Conservation (phyloP, 1,140 invertebrate genomes). For the Ridgeia piscesae region DNA sequence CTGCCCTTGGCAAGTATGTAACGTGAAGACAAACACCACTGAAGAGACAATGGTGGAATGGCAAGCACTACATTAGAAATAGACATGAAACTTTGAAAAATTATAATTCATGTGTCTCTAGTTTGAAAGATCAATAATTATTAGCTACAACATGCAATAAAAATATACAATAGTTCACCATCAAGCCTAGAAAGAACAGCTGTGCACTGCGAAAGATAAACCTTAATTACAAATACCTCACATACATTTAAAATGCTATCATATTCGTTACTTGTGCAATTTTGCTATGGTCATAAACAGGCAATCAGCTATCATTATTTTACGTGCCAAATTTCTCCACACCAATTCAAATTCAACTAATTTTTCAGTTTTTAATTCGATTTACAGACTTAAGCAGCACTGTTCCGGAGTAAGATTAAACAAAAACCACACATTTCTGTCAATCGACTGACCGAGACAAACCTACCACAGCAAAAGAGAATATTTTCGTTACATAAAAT, state of each 20-base stretch:
- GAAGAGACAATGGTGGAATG: background rate
- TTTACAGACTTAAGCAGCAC: background rate
- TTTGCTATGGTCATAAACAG: background rate
- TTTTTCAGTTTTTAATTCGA: background rate
- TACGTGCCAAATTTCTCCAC: background rate
- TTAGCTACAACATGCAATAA: background rate
- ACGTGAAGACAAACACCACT: background rate
- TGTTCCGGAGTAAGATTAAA: background rate
- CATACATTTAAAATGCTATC: background rate
- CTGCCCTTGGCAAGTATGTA: background rate
- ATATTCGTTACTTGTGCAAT: background rate
- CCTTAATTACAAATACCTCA: too few relatives aligned
- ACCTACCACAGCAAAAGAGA: background rate
- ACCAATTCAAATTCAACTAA: background rate
- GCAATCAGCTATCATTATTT: background rate
- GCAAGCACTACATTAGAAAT: background rate
- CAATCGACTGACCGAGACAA: background rate
- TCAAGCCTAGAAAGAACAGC: background rate
- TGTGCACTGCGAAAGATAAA: too few relatives aligned
- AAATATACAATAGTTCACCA: background rate
- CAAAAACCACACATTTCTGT: background rate
- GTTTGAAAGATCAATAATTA: background rate
- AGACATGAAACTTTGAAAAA: slow-evolving; percentile 2
- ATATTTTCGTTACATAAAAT: background rate
- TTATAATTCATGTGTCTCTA: background rate